Conservation (phyloP, 1,140 invertebrate genomes). For the Drosophila mojavensis region DNA sequence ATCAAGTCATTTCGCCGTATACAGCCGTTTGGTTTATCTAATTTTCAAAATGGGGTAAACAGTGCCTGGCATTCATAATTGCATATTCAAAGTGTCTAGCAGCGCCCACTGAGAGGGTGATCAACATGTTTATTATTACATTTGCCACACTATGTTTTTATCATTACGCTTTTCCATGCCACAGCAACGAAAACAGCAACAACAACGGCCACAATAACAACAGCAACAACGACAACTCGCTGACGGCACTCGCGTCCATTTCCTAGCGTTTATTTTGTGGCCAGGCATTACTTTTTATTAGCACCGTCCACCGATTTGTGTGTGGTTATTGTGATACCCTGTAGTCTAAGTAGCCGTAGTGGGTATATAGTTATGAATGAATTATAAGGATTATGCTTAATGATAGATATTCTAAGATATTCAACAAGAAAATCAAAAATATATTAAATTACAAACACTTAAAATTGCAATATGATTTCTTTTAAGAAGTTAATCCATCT, state of each 20-base stretch:
- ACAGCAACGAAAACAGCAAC: slow-evolving; percentile 3
- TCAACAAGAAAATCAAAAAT: too few relatives aligned
- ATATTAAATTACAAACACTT: too few relatives aligned
- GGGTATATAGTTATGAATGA: background rate
- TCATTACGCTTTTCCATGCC: slow-evolving; percentile 56
- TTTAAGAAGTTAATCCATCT: too few relatives aligned
- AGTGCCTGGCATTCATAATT: slow-evolving; percentile 75
- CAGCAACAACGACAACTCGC: slow-evolving; percentile 33
- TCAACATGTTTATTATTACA: slow-evolving; percentile 80
- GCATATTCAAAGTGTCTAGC: slow-evolving; percentile 74
- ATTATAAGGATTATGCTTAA: too few relatives aligned
- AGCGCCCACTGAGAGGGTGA: slow-evolving; percentile 49
- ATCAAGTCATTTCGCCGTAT: slow-evolving; percentile 66
- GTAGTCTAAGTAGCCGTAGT: background rate
- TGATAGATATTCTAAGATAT: too few relatives aligned
- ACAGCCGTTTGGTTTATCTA: slow-evolving; percentile 67
- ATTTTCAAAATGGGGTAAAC: slow-evolving; percentile 76
- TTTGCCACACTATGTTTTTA: slow-evolving; percentile 70
- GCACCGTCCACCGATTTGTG: slow-evolving; percentile 54
- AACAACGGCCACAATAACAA: background rate
- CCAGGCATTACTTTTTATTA: slow-evolving; percentile 76
- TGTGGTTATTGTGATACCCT: slow-evolving; percentile 38
- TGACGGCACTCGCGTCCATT: slow-evolving; percentile 56
- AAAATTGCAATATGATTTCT: too few relatives aligned
- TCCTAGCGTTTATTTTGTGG: slow-evolving; percentile 76